Evolutionary conservation across 2,888 invertebrate species (phyloP).

Genomic region (Tetanocera ferruginea): DNA sequence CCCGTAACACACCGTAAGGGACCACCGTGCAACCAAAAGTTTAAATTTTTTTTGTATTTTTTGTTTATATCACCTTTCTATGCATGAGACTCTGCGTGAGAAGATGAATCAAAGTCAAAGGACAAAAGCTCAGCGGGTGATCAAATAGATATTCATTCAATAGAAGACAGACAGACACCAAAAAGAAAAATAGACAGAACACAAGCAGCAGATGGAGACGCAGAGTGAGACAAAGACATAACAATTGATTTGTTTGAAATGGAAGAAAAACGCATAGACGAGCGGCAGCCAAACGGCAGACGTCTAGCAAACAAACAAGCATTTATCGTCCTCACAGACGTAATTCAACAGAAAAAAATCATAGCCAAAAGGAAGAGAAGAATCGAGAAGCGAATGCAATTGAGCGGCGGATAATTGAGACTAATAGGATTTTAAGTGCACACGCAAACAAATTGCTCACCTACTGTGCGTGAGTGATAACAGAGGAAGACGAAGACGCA

Average conservation of each 20-base stretch:
- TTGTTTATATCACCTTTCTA: not conserved
- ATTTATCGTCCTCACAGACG: not conserved
- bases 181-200: not conserved
- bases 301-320: conserved; percentile 22
- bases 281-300: conserved; percentile 26
- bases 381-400: conserved; percentile 56
- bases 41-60: not conserved
- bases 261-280: not conserved
- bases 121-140: conserved; percentile 58
- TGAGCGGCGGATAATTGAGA: conserved; percentile 64
- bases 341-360: conserved; percentile 17
- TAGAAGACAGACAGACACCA: not conserved
- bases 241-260: conserved; percentile 25
- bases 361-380: conserved; percentile 12
- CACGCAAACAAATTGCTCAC: conserved; percentile 57
- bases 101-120: conserved; percentile 63
- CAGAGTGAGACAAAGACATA: not conserved
- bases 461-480: conserved; percentile 59
- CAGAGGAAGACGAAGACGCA: conserved; percentile 36
- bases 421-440: conserved; percentile 69
- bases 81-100: not conserved
- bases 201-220: not conserved
- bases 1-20: not conserved
- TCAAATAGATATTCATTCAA: conserved; percentile 28
- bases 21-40: conserved; percentile 44